Evolutionary conservation across 2,797 vertebrate species (phyloP).

Genomic region (Thripadectes ignobilis): DNA sequence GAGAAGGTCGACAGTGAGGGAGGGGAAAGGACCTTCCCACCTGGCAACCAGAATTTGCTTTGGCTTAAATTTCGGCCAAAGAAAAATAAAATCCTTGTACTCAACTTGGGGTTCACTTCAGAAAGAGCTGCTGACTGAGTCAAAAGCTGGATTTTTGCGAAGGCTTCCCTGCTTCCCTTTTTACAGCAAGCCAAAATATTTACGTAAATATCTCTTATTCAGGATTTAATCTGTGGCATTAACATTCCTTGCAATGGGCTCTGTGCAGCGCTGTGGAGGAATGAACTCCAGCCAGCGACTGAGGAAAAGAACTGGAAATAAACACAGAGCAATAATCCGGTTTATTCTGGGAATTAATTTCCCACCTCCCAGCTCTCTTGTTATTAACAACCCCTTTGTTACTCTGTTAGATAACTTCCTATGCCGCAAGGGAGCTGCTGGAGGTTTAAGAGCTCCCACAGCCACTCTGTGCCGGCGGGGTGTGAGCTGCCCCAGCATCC

Average conservation of each 20-base stretch:
- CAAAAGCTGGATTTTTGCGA: background rate
- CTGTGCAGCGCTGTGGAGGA: background rate
- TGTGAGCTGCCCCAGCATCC: background rate
- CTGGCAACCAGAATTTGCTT: background rate
- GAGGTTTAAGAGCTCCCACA: background rate
- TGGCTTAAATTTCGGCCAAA: background rate
- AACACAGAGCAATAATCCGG: conserved; percentile 55
- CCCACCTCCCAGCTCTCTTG: background rate
- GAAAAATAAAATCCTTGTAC: background rate
- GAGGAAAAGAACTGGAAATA: conserved; percentile 11
- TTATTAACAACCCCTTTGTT: conserved; percentile 72
- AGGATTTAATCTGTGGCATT: conserved; percentile 69
- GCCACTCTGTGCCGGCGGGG: fast-evolving
- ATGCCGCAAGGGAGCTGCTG: background rate
- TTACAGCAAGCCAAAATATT: conserved; percentile 16
- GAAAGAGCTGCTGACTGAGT: conserved; percentile 20
- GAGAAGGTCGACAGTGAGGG: fast-evolving
- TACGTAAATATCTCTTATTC: conserved; percentile 55
- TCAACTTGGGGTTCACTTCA: background rate
- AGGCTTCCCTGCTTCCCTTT: conserved; percentile 1
- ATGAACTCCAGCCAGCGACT: background rate
- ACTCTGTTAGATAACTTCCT: conserved; percentile 37
- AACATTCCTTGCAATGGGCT: conserved; percentile 67
- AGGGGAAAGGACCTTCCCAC: background rate
- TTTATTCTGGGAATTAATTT: conserved; percentile 67